Evolutionary conservation across 53 echinoderm and acorn worm species (phyloP).

Genomic region (Holothuria scabra): DNA sequence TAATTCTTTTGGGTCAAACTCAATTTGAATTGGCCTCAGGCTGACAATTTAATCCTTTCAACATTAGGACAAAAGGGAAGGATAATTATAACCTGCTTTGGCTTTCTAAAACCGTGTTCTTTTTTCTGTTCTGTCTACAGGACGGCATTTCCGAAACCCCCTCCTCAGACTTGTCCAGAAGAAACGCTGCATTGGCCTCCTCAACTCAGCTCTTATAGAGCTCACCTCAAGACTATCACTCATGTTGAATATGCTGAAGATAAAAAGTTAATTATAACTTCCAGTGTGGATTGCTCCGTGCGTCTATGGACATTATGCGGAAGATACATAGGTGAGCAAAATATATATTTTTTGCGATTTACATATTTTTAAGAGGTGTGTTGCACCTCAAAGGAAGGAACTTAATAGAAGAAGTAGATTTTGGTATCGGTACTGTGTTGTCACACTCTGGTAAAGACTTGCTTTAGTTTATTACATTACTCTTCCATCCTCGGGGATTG

Average conservation of each 20-base stretch:
- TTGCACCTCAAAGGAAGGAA: background rate
- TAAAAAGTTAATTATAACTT: conserved; percentile 77
- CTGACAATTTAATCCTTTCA: too few relatives aligned
- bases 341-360: too few relatives aligned
- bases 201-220: conserved; percentile 87
- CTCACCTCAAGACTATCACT: conserved; percentile 77
- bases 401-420: background rate
- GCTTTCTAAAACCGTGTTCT: too few relatives aligned
- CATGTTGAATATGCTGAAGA: conserved; percentile 86
- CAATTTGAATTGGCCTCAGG: too few relatives aligned
- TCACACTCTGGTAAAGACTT: too few relatives aligned
- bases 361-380: background rate
- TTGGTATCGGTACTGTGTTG: too few relatives aligned
- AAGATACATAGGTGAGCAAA: conserved; percentile 85
- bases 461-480: too few relatives aligned
- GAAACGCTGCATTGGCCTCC: conserved; percentile 79
- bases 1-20: too few relatives aligned
- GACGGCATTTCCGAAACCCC: conserved; percentile 48
- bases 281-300: conserved; percentile 86
- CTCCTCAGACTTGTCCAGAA: conserved; percentile 79
- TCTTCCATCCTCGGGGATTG: too few relatives aligned
- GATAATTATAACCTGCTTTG: too few relatives aligned
- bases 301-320: conserved; percentile 95
- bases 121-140: conserved; percentile 3
- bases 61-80: too few relatives aligned